phyloP scores from a whole-genome alignment of 2,888 invertebrate species.

The Nephrotoma appendiculata region DNA sequence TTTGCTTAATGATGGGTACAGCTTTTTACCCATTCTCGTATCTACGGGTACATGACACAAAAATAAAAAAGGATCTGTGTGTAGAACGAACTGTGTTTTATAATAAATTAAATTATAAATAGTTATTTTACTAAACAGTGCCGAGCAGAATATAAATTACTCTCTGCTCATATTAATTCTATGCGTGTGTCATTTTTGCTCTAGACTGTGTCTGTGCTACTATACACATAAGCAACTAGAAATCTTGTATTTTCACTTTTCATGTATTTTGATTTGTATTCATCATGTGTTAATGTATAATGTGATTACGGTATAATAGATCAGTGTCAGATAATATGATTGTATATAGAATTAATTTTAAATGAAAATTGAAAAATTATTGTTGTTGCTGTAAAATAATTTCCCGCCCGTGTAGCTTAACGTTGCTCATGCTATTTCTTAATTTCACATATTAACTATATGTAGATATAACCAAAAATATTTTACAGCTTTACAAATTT shows the following conservation, averaged over 20 bases:
- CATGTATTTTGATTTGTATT: neutral
- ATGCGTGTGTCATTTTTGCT: neutral
- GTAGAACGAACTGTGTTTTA: neutral
- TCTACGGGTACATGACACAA: too few relatives aligned
- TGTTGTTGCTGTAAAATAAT: neutral
- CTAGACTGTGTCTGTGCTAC: neutral
- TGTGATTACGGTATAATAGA: neutral
- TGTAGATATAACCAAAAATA: neutral
- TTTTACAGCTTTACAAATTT: neutral
- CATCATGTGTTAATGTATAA: neutral
- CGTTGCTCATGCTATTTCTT: neutral
- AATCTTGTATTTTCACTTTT: neutral
- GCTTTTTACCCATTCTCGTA: neutral
- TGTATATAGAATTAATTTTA: neutral
- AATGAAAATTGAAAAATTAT: neutral
- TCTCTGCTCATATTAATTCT: neutral
- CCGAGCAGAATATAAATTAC: neutral
- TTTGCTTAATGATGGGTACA: neutral
- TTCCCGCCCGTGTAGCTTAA: neutral
- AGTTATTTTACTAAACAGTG: neutral
- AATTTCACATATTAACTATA: neutral
- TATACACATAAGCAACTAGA: neutral
- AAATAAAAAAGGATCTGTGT: neutral
- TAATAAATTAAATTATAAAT: neutral
- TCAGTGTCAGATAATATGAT: neutral